Percentiles rank a stretch among this genome's conserved stretches.
phyloP scores from a whole-genome alignment of 2,888 invertebrate genomes.

The Idaea aversata region DNA sequence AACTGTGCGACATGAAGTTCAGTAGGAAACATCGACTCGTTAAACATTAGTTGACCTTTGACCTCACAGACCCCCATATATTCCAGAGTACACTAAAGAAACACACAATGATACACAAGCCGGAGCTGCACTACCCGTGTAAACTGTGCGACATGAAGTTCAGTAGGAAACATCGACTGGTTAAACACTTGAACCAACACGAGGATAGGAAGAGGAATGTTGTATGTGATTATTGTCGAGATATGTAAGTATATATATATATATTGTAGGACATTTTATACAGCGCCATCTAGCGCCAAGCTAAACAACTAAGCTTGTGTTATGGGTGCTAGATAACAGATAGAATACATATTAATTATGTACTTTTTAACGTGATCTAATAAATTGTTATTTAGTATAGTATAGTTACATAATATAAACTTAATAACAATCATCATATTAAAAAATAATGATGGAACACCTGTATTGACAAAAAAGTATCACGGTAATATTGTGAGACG shows the following conservation, averaged over 20 bases:
- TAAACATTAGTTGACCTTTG: not conserved
- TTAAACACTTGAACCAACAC: constrained; percentile 38
- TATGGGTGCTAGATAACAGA: no score
- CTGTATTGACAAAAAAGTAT: no score
- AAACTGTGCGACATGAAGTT: constrained; percentile 45
- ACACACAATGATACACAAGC: constrained; percentile 49
- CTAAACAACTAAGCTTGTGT: no score
- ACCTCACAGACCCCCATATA: not conserved
- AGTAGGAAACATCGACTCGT: constrained; percentile 32
- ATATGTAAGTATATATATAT: constrained; percentile 34
- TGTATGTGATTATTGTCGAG: constrained; percentile 49
- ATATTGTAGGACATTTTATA: no score
- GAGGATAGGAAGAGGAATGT: constrained; percentile 22
- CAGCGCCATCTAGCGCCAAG: no score
- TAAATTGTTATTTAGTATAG: no score
- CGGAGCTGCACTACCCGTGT: constrained; percentile 43
- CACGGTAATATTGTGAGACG: no score
- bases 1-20: constrained; percentile 45
- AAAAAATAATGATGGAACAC: no score
- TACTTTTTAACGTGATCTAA: no score
- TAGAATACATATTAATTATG: no score
- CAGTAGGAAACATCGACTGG: constrained; percentile 32
- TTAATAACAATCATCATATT: no score
- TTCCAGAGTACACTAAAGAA: constrained; percentile 44
- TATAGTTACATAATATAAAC: no score